phyloP scores from a whole-genome alignment of 2,888 invertebrate species.

The Andrena dorsata region DNA sequence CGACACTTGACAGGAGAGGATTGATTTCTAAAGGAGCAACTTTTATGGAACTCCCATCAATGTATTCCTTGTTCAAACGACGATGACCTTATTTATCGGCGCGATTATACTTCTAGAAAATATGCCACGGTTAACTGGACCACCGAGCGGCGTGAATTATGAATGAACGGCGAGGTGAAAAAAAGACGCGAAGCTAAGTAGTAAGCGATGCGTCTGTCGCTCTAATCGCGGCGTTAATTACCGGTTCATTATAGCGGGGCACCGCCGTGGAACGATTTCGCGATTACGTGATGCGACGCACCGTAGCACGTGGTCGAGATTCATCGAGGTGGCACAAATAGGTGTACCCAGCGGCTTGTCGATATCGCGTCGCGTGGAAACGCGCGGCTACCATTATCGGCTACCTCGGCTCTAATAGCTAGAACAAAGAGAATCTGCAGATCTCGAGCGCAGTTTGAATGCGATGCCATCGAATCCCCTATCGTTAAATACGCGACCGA shows the following conservation, averaged over 20 bases:
- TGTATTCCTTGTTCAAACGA: not conserved
- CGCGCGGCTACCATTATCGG: slow-evolving; percentile 29
- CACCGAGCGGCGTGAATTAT: slow-evolving; percentile 25
- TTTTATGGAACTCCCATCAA: no score
- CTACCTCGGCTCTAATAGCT: slow-evolving; percentile 30
- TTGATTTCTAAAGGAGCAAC: no score
- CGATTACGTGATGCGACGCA: slow-evolving; percentile 29
- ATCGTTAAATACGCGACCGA: no score
- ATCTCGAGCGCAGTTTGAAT: not conserved
- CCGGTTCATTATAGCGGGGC: slow-evolving; percentile 68
- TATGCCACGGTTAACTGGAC: slow-evolving; percentile 37
- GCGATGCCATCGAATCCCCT: not conserved
- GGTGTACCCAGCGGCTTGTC: slow-evolving; percentile 37
- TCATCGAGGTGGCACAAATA: slow-evolving; percentile 48
- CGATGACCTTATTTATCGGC: not conserved
- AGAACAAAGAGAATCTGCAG: slow-evolving; percentile 35
- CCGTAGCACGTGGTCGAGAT: slow-evolving; percentile 51
- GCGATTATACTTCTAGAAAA: slow-evolving; percentile 6
- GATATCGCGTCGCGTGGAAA: slow-evolving; percentile 23
- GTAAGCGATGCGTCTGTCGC: slow-evolving; percentile 37
- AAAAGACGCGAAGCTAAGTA: slow-evolving; percentile 2
- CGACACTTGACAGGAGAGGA: no score
- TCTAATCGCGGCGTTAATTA: slow-evolving; percentile 74
- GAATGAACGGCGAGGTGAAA: slow-evolving; percentile 24
- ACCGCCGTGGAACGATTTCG: slow-evolving; percentile 55